Base-by-base conservation (phyloP, 2,888 invertebrate species). In the Orthosia cruda region DNA sequence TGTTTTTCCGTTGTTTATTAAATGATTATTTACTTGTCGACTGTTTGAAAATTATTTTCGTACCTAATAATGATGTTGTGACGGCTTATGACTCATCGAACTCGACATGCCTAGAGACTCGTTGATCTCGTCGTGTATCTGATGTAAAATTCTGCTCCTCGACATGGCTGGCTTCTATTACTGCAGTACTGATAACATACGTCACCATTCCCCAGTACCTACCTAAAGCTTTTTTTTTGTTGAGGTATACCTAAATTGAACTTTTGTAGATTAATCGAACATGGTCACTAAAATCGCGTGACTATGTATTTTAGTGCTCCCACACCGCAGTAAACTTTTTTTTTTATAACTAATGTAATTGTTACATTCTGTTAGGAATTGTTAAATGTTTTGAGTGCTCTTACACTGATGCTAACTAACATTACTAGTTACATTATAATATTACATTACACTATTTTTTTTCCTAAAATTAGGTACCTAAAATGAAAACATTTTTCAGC, bases 31-130 rank as follows among this genome's bases (percentile, higher is more conserved):
- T 26, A 57, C 13, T 73, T 61, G 50, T 49, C 40, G 9, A 61
- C n/a, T 57, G 50, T 72, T 23, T 45, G 18, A 20, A 52, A 40
- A 20, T 26, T 54, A 16, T 73, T 57, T 26, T 58, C 16, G 45
- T 26, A 26, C 26, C n/a, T 18, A 47, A 32, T 26, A 52, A 65
- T 13, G 12, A 68, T 49, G 49, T 18, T 40, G 2, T 20, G 18
- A 67, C 20, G 32, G 26, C 52, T 32, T 15, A 4, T 26, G 16
- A 47, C 47, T 67, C 16, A 54, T 69, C 70, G 45, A 49, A 23
- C 5, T 69, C 13, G 61, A 75, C 18, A 50, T 18, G 40, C 26
- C 11, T 32, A 55, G 49, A 69, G 15, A 49, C 49, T 54, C 20
- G 26, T 32, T 32, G 4, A 4, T 26, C 26, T 26, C 26, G 26